phyloP scores from a whole-genome alignment of 2,113 vertebrate species.

The Gobio gobio region DNA sequence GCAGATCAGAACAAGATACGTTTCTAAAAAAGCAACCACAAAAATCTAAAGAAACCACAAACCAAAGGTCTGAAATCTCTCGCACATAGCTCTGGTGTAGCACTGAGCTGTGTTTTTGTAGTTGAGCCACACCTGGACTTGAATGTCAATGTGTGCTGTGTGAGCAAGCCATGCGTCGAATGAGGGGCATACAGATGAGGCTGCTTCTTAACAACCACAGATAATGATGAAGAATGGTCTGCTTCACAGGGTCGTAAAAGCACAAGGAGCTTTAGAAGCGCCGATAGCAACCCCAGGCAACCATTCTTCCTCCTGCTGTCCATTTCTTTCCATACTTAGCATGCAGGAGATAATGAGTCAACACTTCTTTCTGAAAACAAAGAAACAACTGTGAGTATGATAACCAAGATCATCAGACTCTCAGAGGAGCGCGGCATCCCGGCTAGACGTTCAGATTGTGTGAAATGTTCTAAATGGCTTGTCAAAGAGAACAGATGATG shows the following conservation, averaged over 20 bases:
- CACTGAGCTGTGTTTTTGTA: constrained; percentile 57
- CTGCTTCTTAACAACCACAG: constrained; percentile 61
- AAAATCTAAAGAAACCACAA: constrained; percentile 2
- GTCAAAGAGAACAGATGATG: constrained; percentile 30
- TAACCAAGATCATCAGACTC: constrained; percentile 45
- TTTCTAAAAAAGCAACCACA: constrained; percentile 1
- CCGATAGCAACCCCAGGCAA: constrained; percentile 60
- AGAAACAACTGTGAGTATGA: constrained; percentile 27
- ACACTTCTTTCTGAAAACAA: constrained; percentile 19
- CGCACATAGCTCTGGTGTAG: constrained; percentile 37
- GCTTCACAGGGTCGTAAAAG: constrained; percentile 59
- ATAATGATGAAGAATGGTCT: constrained; percentile 66
- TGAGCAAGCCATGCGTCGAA: constrained; percentile 49
- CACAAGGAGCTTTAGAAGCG: constrained; percentile 62
- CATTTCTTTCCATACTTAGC: constrained; percentile 54
- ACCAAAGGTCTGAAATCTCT: constrained; percentile 25
- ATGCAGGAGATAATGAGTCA: constrained; percentile 52
- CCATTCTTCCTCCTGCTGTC: constrained; percentile 54
- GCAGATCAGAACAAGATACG: not conserved
- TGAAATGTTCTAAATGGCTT: constrained; percentile 25
- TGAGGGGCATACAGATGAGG: constrained; percentile 61
- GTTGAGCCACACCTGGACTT: constrained; percentile 58
- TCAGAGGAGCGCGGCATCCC: constrained; percentile 1
- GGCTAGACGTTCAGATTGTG: not conserved
- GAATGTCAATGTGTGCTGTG: constrained; percentile 60